These are phyloP conservation scores for Gymnocypris eckloni DNA, from an alignment of 2,797 vertebrate genomes.

Conservation along the genomic window DNA sequence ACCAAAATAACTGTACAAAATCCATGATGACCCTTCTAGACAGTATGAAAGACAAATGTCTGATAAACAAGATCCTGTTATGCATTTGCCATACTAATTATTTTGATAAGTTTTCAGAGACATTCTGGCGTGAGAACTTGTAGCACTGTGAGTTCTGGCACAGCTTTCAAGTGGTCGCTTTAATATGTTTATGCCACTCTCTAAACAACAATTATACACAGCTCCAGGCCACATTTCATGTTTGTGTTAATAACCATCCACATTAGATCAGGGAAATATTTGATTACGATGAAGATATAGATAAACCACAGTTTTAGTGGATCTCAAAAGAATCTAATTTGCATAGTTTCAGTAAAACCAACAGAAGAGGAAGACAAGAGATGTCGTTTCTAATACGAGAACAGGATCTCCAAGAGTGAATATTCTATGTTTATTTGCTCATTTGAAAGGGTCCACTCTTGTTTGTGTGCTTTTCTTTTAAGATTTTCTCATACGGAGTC, in stretches of 20 bases:
- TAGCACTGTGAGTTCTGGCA: conserved; percentile 72
- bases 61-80: neutral
- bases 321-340: neutral
- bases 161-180: conserved; percentile 30
- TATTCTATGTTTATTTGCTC: conserved; percentile 43
- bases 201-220: conserved; percentile 63
- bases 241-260: conserved; percentile 34
- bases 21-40: neutral
- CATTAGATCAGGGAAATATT: conserved; percentile 6
- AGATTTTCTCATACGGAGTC: conserved; percentile 14
- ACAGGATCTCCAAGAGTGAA: neutral
- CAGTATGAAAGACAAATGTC: neutral
- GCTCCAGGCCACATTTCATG: conserved; percentile 45
- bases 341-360: neutral
- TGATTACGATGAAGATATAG: conserved; percentile 6
- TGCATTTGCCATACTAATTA: conserved; percentile 44
- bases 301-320: neutral
- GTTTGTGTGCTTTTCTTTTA: conserved; percentile 51
- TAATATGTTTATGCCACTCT: conserved; percentile 61
- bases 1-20: neutral
- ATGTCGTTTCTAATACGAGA: neutral
- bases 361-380: neutral
- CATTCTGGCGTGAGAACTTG: conserved; percentile 72
- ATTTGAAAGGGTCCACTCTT: conserved; percentile 13
- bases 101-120: conserved; percentile 63